A percentile compares a stretch with the other conserved stretches of the same genome.
phyloP scores from a whole-genome alignment of 2,888 invertebrate species.

The Sympetrum striolatum region DNA sequence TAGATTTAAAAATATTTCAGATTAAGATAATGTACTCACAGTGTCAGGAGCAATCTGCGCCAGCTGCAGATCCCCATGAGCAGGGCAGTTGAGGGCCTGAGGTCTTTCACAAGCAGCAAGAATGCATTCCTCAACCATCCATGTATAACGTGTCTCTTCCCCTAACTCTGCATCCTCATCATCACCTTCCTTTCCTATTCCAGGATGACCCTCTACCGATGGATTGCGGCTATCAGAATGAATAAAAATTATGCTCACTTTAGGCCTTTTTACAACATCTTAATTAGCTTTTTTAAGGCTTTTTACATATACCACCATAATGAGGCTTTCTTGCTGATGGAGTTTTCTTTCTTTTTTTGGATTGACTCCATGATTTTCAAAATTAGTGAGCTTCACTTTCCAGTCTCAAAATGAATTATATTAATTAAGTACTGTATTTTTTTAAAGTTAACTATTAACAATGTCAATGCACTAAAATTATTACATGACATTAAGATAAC shows the following conservation, averaged over 20 bases:
- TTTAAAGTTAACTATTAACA: no score
- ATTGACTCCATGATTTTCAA: no score
- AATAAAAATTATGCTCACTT: background rate
- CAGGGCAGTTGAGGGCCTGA: constrained; percentile 76
- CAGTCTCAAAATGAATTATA: no score
- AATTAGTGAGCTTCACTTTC: no score
- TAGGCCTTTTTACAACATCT: no score
- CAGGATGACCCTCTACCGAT: constrained; percentile 79
- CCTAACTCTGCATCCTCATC: constrained; percentile 5
- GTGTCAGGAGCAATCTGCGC: constrained; percentile 91
- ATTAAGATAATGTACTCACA: constrained; percentile 60
- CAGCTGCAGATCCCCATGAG: constrained; percentile 77
- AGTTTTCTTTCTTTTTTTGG: no score
- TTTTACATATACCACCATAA: no score
- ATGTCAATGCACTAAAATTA: no score
- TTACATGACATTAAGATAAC: no score
- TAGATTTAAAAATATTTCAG: background rate
- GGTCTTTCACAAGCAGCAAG: constrained; percentile 78
- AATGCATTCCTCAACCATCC: constrained; percentile 97
- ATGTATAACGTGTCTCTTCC: constrained; percentile 67
- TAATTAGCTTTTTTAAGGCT: no score
- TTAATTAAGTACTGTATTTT: no score
- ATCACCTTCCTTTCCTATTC: constrained; percentile 53
- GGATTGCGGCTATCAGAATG: constrained; percentile 69
- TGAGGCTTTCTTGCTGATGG: no score